These are phyloP conservation scores for Heterohyrax brucei DNA, from an alignment of 2,797 vertebrate species.

Conservation along the genomic window DNA sequence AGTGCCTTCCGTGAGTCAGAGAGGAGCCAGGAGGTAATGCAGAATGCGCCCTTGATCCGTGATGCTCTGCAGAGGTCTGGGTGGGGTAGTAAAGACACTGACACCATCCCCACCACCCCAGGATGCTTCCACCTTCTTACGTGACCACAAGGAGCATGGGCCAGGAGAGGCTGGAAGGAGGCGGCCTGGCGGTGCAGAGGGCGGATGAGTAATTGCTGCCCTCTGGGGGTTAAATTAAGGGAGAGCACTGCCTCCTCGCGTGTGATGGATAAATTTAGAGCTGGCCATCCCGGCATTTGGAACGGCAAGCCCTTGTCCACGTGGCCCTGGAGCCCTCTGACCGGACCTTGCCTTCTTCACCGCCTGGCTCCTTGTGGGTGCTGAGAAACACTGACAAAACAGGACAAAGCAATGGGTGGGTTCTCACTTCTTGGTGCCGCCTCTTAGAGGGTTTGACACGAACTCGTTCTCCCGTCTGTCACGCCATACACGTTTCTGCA, in stretches of 20 bases:
- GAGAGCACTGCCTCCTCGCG: rapidly evolving
- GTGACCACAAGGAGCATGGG: neutral
- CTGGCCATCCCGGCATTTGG: rapidly evolving
- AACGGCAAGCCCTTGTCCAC: neutral
- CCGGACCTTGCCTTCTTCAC: neutral
- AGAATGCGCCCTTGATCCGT: neutral
- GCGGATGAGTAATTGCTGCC: neutral
- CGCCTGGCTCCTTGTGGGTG: neutral
- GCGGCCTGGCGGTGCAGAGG: rapidly evolving
- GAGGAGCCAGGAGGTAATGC: neutral
- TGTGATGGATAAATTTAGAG: rapidly evolving
- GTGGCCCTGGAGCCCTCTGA: neutral
- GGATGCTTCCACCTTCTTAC: neutral
- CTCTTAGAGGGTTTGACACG: neutral
- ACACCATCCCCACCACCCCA: neutral
- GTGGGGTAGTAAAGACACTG: neutral
- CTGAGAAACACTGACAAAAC: neutral
- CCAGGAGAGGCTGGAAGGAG: neutral
- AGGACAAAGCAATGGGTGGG: rapidly evolving
- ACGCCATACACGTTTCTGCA: neutral
- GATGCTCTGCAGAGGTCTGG: neutral
- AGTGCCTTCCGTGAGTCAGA: neutral
- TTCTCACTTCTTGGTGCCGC: too few relatives aligned
- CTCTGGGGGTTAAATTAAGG: rapidly evolving
- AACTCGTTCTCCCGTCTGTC: rapidly evolving